Base-by-base conservation (phyloP, 2,888 invertebrate species). In the Ectemnius cavifrons region DNA sequence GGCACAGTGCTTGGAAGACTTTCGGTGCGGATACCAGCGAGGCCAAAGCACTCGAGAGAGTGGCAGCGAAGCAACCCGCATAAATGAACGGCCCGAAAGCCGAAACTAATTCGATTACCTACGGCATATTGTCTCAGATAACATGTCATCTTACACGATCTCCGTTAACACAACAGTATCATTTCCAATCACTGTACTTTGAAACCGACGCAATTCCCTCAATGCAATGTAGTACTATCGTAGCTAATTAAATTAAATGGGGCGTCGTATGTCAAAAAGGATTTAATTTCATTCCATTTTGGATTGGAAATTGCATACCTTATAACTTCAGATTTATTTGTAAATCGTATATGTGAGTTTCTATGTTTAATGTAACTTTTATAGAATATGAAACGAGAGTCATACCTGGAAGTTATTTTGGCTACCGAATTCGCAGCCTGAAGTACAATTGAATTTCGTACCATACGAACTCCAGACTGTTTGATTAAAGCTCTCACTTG, bases 51-150 rank as follows among this genome's bases (percentile, higher is more conserved):
- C 99, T 99, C 0, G 98, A 98, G 16, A 99, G 92, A 0, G 99
- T 98, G 0, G 99, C 99, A 0, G 99, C 98, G 91, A 99, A 98
- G 87, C 99, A 98, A 0, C 99, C 99, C 37, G 98, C 98, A 90
- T 97, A 97, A 84, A 99, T 98, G 64, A 99, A 92, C 0, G 98
- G 98, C 0, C 98, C 97, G 88, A 96, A 96, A 6, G 93, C 95
- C 0, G 97, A 95, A 14, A 97, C 96, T 73, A 97, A 89, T 75
- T 96, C 95, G 84, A 97, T 96, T 3, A 97, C 96, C 95, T 96
- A 91, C 27, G 91, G 52, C 73, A 23, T 60, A 45, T 61, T 11
- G 1, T 61, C 59, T 63, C 45, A n/a, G 18, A n/a, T 58, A 47
- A 52, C 52, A 52, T 52, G 52, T 52, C 14, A 52, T 52, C 52